Evolutionary conservation across 2,113 vertebrate species (phyloP).

Genomic region (Parus major): DNA sequence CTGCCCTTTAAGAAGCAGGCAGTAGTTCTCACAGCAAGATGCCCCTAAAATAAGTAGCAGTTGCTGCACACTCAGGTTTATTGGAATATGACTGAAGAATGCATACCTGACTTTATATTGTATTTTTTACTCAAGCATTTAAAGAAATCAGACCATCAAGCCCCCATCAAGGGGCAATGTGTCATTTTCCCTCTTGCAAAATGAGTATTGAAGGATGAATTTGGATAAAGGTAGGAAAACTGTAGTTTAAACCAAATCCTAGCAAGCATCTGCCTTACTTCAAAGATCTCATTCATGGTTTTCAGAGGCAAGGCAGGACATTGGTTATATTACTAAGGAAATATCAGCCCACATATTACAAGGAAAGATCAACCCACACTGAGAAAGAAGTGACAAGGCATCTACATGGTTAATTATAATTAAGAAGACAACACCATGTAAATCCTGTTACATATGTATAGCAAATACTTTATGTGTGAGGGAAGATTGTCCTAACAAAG

Average conservation of each 20-base stretch:
- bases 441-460: not conserved
- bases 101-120: not conserved
- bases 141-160: not conserved
- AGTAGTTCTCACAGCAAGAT: not conserved
- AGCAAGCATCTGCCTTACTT: not conserved
- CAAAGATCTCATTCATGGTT: not conserved
- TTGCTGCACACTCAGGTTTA: fast-evolving
- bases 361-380: not conserved
- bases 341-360: not conserved
- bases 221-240: not conserved
- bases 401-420: not conserved
- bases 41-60: not conserved
- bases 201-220: not conserved
- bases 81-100: not conserved
- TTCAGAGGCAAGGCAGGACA: not conserved
- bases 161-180: not conserved
- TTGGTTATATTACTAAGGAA: not conserved
- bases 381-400: not conserved
- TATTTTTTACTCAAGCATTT: not conserved
- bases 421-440: not conserved
- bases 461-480: not conserved
- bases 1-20: not conserved
- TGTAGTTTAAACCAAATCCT: not conserved
- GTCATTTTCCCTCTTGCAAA: not conserved
- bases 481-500: not conserved